Base-by-base conservation (phyloP, 2,797 vertebrate species). In the Typhlichthys subterraneus region DNA sequence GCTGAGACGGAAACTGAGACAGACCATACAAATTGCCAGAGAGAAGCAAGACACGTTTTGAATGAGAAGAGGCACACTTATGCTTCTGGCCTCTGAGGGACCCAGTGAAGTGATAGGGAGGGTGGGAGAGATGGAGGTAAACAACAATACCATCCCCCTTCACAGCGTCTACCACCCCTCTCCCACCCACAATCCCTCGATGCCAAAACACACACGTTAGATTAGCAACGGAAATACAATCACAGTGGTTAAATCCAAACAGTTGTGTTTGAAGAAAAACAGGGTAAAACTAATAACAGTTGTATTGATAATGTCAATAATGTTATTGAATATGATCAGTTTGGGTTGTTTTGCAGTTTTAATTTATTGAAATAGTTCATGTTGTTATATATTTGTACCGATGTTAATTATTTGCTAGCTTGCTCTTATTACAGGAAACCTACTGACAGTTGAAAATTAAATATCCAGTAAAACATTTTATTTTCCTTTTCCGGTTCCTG, bases 231-330 rank as follows among this genome's bases (percentile, higher is more conserved):
- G 86, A 89, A 88, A 88, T 87, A 92, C 92, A 92, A 92, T 92
- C 90, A 88, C 76, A 82, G 88, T 90, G 81, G 85, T 87, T 79
- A 85, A 85, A 89, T 90, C 84, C 38, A 77, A 76, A 87, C 84
- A 63, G 87, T 88, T 88, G 86, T 87, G 88, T 89, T 82, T 87
- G 91, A 91, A 85, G 92, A 92, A 84, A 89, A 87, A 94, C 93
- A 94, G 93, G 93, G 93, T 94, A 23, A 93, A 87, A 87, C 84
- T 88, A 89, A 92, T 82, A 92, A 92, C 90, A 92, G 92, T 84
- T 91, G 88, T 93, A 93, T 85, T 89, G 84, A 91, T 91, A 85
- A 89, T 92, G 89, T 93, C 91, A 83, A 90, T 91, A 88, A 88
- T 92, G 89, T 90, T 88, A 87, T 85, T 91, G 79, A 88, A 87